A percentile compares a stretch with the other conserved stretches of the same genome.
phyloP scores from a whole-genome alignment of 2,113 vertebrate genomes.

The Urocynchramus pylzowi region DNA sequence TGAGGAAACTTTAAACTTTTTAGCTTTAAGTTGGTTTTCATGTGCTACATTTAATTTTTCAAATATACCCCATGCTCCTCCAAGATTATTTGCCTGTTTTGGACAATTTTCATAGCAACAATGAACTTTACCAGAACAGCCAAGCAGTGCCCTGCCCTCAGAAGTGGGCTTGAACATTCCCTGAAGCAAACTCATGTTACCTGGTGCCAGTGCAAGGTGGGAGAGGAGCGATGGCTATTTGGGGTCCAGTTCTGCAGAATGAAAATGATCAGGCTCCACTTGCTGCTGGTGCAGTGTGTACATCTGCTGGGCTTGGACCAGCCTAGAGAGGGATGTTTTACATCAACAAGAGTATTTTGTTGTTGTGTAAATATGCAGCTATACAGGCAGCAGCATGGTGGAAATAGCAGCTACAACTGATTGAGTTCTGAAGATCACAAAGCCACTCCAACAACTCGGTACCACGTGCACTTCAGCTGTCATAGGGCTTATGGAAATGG shows the following conservation, averaged over 20 bases:
- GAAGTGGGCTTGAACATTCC: not conserved
- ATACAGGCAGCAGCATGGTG: not conserved
- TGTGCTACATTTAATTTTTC: not conserved
- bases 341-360: not conserved
- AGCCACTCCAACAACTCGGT: not conserved
- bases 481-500: not conserved
- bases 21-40: not conserved
- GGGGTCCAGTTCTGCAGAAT: not conserved
- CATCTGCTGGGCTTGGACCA: not conserved
- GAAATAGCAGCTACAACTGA: not conserved
- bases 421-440: not conserved
- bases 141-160: not conserved
- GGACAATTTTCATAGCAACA: not conserved
- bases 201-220: no score
- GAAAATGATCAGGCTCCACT: not conserved
- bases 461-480: not conserved
- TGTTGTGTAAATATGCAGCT: not conserved
- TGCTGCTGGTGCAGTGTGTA: not conserved
- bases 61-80: not conserved
- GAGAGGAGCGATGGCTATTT: rapidly evolving
- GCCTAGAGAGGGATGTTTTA: not conserved
- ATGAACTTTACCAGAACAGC: not conserved
- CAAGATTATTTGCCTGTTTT: not conserved
- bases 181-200: not conserved
- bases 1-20: slow-evolving; percentile 21